Base-by-base conservation (phyloP, 2,113 vertebrate species). In the Solenodon paradoxus region DNA sequence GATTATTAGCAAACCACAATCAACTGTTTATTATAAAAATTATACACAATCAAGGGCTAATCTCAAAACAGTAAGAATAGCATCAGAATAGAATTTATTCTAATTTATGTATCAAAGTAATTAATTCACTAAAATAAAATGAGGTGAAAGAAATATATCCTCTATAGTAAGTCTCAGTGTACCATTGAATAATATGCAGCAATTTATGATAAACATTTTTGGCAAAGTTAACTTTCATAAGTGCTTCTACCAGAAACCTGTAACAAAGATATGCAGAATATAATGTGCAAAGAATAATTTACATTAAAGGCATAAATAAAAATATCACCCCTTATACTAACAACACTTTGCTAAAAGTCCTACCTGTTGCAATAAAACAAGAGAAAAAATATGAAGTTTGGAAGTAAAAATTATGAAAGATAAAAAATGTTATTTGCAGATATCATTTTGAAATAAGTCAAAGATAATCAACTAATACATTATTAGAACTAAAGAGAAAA, bases 1-100 rank as follows among this genome's bases (percentile, higher is more conserved):
- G n/a, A 81, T 64, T 16, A 63, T 94, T 28, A 92, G 51, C 30
- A 92, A 93, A 86, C 8, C 24, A 75, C 10, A 66, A 49, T 57
- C 63, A 88, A n/a, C 6, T 77, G 16, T 69, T 89, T 63, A 55
- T 80, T 89, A 49, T 81, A 93, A 88, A 81, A 91, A 74, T 20
- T 75, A 53, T 2, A 86, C 19, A 85, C n/a, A 82, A 66, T n/a
- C 16, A 95, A 80, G 5, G 8, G 2, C 16, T 85, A 92, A 92
- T 63, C 22, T 88, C 57, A 53, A 74, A 19, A 66, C 42, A 82
- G 15, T 1, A 92, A 80, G 57, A 47, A 49, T 32, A 75, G 11
- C 2, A 13, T 9, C 57, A 68, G 47, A n/a, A 64, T 61, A 95
- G 53, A 79, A 68, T n/a, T n/a, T n/a, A n/a, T n/a, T n/a, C n/a